phyloP scores from a whole-genome alignment of 1,140 invertebrate genomes.

The Ostrea edulis region DNA sequence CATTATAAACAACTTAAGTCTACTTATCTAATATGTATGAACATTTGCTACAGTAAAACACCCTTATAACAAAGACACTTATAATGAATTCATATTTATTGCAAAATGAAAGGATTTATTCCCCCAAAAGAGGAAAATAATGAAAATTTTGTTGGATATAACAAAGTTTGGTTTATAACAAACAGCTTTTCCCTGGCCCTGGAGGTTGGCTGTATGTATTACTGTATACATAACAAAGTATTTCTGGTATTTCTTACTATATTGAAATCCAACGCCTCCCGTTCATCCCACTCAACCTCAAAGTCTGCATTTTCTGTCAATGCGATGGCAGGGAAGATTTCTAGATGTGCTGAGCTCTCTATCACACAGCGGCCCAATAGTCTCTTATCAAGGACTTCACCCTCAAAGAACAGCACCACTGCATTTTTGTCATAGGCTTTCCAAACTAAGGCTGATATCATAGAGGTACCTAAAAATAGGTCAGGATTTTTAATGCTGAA shows the following conservation, averaged over 20 bases:
- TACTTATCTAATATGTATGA: too few species aligned
- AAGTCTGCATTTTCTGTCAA: background rate
- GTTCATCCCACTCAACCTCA: slow-evolving; percentile 19
- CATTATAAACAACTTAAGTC: too few species aligned
- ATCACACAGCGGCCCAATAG: slow-evolving; percentile 16
- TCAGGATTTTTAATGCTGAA: too few species aligned
- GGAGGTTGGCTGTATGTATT: background rate
- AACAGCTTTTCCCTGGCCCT: too few species aligned
- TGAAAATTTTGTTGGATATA: too few species aligned
- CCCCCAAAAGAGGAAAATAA: too few species aligned
- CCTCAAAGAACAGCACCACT: slow-evolving; percentile 26
- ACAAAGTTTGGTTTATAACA: too few species aligned
- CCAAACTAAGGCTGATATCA: background rate
- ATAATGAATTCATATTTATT: too few species aligned
- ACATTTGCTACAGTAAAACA: too few species aligned
- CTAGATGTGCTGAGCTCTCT: slow-evolving; percentile 8
- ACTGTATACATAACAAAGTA: background rate
- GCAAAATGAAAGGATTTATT: too few species aligned
- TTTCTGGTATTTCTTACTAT: slow-evolving; percentile 35
- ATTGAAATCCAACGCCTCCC: slow-evolving; percentile 10
- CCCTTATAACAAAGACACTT: too few species aligned
- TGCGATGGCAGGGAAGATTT: background rate
- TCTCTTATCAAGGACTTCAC: slow-evolving; percentile 27
- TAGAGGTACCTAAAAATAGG: background rate
- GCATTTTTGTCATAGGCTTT: slow-evolving; percentile 1